Evolutionary conservation across 2,113 vertebrate species (phyloP).

Genomic region (Bothrops jararaca): DNA sequence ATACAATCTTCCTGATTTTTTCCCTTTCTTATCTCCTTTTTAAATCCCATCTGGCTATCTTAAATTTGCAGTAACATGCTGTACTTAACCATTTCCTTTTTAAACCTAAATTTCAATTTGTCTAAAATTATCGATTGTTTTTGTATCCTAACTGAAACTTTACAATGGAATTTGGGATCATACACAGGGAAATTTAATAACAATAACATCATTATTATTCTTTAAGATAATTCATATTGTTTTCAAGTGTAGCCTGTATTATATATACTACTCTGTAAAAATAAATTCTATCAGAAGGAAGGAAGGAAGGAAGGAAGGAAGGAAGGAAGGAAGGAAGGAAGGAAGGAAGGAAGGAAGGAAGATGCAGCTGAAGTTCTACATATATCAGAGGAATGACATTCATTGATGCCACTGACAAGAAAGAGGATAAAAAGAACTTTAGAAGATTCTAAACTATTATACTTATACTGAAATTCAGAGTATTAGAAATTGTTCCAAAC

Average conservation of each 20-base stretch:
- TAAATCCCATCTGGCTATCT: conserved; percentile 45
- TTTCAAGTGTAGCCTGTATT: background rate
- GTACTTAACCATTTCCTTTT: conserved; percentile 28
- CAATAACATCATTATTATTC: conserved; percentile 53
- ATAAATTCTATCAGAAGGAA: background rate
- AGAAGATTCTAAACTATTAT: too few relatives aligned
- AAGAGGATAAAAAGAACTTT: too few relatives aligned
- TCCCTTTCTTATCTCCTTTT: conserved; percentile 16
- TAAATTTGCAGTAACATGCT: conserved; percentile 22
- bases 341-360: background rate
- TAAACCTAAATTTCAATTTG: conserved; percentile 44
- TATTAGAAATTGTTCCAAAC: too few relatives aligned
- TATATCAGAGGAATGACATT: too few relatives aligned
- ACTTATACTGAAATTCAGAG: too few relatives aligned
- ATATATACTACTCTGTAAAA: background rate
- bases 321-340: background rate
- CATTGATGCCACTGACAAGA: too few relatives aligned
- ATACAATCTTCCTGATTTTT: background rate
- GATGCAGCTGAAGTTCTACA: too few relatives aligned
- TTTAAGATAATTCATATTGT: background rate
- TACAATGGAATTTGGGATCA: conserved; percentile 51
- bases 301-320: too few relatives aligned
- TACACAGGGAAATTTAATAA: conserved; percentile 55
- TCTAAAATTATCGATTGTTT: conserved; percentile 46
- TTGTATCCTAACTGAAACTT: conserved; percentile 49